Conservation (phyloP, 2,888 invertebrate species). For the Ophion ventricosus region DNA sequence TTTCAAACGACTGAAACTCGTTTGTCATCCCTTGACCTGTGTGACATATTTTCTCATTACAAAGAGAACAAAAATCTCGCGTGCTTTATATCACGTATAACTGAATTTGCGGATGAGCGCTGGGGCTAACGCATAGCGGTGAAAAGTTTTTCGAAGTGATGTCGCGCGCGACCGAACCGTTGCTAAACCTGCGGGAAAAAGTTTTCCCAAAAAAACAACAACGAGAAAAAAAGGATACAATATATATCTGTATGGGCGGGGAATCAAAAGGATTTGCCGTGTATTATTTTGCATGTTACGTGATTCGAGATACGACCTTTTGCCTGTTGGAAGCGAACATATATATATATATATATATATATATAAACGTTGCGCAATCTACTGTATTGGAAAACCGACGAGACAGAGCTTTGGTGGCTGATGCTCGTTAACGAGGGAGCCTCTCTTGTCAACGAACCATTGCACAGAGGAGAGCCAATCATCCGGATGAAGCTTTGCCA, state of each 20-base stretch:
- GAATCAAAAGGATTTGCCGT: neutral
- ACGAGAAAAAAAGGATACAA: neutral
- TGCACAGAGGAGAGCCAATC: slow-evolving; percentile 55
- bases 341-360: slow-evolving; percentile 8
- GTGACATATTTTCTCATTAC: neutral
- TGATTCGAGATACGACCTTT: neutral
- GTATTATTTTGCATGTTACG: neutral
- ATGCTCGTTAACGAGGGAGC: slow-evolving; percentile 54
- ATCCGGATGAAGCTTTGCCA: slow-evolving; percentile 40
- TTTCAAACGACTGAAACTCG: neutral
- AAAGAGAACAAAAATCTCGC: neutral
- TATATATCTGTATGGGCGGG: neutral
- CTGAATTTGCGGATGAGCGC: neutral
- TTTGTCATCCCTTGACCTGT: neutral
- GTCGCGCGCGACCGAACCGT: neutral
- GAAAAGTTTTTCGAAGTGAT: neutral
- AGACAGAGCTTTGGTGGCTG: slow-evolving; percentile 34
- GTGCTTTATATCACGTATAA: neutral
- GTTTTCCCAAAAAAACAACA: neutral
- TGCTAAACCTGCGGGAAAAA: neutral
- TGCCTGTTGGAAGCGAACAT: neutral
- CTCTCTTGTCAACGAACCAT: slow-evolving; percentile 57
- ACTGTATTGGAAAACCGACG: slow-evolving; percentile 14
- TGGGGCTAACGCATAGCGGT: neutral
- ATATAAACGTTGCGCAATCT: neutral